A percentile compares a stretch with the other conserved stretches of the same genome.
Evolutionary conservation across 2,113 vertebrate genomes (phyloP).

Genomic region (Tyrannus savana): DNA sequence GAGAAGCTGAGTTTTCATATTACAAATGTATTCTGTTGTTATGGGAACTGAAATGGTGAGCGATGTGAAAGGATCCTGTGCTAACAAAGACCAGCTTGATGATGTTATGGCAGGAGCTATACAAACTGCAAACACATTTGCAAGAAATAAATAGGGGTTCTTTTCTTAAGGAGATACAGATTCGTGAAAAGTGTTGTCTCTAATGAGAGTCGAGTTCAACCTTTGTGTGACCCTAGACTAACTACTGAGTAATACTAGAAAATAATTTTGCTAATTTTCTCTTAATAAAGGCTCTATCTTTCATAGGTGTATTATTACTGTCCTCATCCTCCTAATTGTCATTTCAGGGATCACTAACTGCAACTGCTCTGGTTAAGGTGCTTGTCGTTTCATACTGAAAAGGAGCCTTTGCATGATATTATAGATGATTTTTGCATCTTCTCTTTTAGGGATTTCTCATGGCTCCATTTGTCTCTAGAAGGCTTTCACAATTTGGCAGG

Average conservation of each 20-base stretch:
- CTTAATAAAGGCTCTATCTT: conserved; percentile 22
- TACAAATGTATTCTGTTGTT: conserved; percentile 52
- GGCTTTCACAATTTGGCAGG: background rate
- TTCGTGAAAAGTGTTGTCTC: background rate
- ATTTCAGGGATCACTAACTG: background rate
- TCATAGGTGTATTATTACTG: background rate
- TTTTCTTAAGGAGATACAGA: background rate
- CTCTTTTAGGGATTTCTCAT: background rate
- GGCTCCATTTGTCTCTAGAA: background rate
- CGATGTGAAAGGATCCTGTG: background rate
- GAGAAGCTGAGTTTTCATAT: background rate
- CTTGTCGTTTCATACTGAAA: background rate
- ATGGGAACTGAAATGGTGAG: conserved; percentile 58
- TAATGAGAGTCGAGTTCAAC: background rate
- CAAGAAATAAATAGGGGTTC: background rate
- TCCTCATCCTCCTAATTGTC: background rate
- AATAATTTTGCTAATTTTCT: conserved; percentile 22
- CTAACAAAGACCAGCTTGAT: background rate
- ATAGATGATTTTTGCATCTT: background rate
- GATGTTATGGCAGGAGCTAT: background rate
- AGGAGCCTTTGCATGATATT: background rate
- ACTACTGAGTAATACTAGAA: background rate
- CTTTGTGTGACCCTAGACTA: background rate
- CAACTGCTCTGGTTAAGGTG: background rate
- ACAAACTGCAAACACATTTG: background rate